phyloP scores from a whole-genome alignment of 2,113 vertebrate genomes.

The Shinisaurus crocodilurus region DNA sequence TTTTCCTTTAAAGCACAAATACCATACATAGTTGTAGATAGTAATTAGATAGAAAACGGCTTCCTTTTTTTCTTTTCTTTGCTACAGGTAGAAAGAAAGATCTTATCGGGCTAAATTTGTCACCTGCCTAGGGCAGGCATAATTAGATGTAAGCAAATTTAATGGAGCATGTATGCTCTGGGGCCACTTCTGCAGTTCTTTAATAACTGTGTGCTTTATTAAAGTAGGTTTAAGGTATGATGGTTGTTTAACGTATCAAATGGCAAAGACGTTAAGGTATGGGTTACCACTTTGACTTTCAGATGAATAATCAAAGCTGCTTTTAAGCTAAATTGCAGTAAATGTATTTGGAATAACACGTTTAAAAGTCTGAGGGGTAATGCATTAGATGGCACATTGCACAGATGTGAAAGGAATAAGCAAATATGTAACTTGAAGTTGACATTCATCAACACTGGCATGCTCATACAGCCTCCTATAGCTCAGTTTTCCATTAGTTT shows the following conservation, averaged over 20 bases:
- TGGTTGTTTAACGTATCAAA: conserved; percentile 82
- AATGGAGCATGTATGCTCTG: conserved; percentile 81
- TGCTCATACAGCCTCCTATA: conserved; percentile 26
- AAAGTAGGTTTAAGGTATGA: conserved; percentile 84
- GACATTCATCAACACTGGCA: conserved; percentile 40
- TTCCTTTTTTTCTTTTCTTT: conserved; percentile 42
- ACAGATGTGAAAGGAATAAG: conserved; percentile 53
- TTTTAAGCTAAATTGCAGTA: conserved; percentile 58
- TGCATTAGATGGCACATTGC: conserved; percentile 35
- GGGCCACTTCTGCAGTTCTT: conserved; percentile 80
- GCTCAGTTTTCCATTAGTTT: conserved; percentile 59
- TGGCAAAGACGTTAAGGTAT: conserved; percentile 76
- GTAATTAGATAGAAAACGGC: conserved; percentile 85
- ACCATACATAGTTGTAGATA: conserved; percentile 83
- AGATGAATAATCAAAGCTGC: conserved; percentile 62
- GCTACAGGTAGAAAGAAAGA: conserved; percentile 86
- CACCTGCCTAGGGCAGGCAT: conserved; percentile 85
- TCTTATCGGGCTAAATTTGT: conserved; percentile 89
- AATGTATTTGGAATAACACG: conserved; percentile 75
- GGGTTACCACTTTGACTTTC: conserved; percentile 67
- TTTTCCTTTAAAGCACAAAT: conserved; percentile 77
- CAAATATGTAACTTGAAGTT: conserved; percentile 62
- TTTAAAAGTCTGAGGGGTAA: conserved; percentile 54
- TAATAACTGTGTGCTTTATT: conserved; percentile 89
- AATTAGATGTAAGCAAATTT: conserved; percentile 91